Conservation (phyloP, 1,140 invertebrate species). For the Microplitis demolitor region DNA sequence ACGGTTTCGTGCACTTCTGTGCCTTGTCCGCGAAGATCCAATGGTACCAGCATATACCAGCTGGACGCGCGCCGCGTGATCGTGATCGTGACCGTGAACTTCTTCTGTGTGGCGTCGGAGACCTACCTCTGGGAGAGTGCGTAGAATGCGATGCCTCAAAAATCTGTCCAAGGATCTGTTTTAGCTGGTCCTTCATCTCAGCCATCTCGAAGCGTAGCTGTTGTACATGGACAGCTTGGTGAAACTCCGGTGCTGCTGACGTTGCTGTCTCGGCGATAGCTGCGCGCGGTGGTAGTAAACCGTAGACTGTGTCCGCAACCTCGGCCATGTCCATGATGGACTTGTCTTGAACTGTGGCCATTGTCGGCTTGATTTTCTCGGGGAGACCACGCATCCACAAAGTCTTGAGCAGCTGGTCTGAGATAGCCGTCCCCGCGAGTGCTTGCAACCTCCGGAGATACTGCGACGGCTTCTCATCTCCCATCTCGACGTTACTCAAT, state of each 20-base stretch:
- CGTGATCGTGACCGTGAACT: slow-evolving; percentile 15
- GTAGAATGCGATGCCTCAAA: too few species aligned
- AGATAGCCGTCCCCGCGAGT: background rate
- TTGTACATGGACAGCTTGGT: background rate
- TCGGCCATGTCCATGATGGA: slow-evolving; percentile 9
- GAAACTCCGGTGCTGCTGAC: too few species aligned
- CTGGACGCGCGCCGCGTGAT: background rate
- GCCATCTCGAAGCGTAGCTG: background rate
- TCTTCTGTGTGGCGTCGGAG: slow-evolving; percentile 25
- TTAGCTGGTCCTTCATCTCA: background rate
- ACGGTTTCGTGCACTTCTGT: background rate
- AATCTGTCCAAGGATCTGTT: too few species aligned
- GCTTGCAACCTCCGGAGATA: slow-evolving; percentile 21
- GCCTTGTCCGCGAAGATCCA: slow-evolving; percentile 27
- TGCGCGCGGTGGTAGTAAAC: background rate
- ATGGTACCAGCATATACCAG: slow-evolving; percentile 37
- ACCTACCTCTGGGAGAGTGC: background rate
- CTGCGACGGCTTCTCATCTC: slow-evolving; percentile 29
- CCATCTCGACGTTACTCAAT: slow-evolving; percentile 26
- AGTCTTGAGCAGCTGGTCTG: slow-evolving; percentile 6
- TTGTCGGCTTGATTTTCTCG: slow-evolving; percentile 30
- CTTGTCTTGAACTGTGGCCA: slow-evolving; percentile 17
- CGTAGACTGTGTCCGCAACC: background rate
- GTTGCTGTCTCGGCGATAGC: background rate
- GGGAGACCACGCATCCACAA: slow-evolving; percentile 34